phyloP scores from a whole-genome alignment of 2,888 invertebrate species.

The Electrophaes corylata region DNA sequence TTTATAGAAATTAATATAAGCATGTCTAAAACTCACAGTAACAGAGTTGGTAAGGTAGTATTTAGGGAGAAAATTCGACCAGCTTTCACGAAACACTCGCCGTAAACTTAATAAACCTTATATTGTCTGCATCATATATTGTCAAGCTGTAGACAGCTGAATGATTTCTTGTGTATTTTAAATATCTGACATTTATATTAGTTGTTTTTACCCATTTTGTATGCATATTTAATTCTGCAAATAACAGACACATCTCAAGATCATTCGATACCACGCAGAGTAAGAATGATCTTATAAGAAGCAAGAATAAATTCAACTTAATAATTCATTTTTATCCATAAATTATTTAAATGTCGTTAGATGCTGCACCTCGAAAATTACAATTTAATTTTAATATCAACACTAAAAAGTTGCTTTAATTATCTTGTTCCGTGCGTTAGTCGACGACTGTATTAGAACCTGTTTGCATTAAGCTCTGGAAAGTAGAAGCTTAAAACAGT shows the following conservation, averaged over 20 bases:
- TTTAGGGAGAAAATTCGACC: no score
- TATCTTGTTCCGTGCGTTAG: conserved; percentile 15
- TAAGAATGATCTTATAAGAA: neutral
- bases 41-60: no score
- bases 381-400: conserved; percentile 19
- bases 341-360: conserved; percentile 21
- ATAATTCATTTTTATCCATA: conserved; percentile 16
- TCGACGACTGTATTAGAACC: conserved; percentile 17
- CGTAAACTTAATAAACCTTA: no score
- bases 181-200: neutral
- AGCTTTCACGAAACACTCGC: no score
- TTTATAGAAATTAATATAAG: no score
- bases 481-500: conserved; percentile 22
- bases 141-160: no score
- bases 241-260: neutral
- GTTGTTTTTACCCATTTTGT: neutral
- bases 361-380: conserved; percentile 19
- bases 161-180: no score
- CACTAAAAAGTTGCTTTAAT: conserved; percentile 18
- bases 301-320: neutral
- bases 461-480: conserved; percentile 23
- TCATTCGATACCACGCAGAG: neutral
- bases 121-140: no score
- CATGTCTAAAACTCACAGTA: no score
- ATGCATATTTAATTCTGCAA: no score